Percentiles rank a stretch among this genome's conserved stretches.
These are phyloP conservation scores for Gibbula magus DNA, from an alignment of 2,888 invertebrate species.

Conservation along the genomic window DNA sequence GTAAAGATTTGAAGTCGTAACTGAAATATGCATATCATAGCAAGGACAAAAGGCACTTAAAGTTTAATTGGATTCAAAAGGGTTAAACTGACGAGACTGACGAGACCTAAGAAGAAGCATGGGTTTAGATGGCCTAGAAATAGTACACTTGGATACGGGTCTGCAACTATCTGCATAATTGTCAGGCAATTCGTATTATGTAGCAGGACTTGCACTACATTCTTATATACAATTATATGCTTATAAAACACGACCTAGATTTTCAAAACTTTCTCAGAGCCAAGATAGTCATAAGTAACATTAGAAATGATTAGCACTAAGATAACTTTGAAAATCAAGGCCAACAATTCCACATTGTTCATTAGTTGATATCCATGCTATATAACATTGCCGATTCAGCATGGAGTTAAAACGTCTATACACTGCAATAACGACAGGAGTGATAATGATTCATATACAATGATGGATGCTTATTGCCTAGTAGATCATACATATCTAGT, in stretches of 20 bases:
- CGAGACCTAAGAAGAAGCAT: background rate
- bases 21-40: background rate
- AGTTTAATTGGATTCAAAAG: background rate
- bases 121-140: background rate
- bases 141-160: background rate
- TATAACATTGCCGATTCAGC: background rate
- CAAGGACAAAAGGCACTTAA: conserved; percentile 22
- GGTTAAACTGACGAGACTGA: background rate
- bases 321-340: no score
- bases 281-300: no score
- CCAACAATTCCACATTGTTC: no score
- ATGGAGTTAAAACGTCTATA: background rate
- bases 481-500: background rate
- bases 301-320: no score
- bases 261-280: no score
- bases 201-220: background rate
- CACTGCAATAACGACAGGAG: conserved; percentile 1
- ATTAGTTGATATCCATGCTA: no score
- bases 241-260: no score
- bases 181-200: conserved; percentile 14
- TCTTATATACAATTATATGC: no score
- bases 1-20: background rate
- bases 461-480: background rate
- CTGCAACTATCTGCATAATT: background rate
- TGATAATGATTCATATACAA: conserved; percentile 21